Evolutionary conservation across 2,797 vertebrate genomes (phyloP), one percentile per base, ranked within the genome.

Genomic region (Orientallactaga sibirica): DNA sequence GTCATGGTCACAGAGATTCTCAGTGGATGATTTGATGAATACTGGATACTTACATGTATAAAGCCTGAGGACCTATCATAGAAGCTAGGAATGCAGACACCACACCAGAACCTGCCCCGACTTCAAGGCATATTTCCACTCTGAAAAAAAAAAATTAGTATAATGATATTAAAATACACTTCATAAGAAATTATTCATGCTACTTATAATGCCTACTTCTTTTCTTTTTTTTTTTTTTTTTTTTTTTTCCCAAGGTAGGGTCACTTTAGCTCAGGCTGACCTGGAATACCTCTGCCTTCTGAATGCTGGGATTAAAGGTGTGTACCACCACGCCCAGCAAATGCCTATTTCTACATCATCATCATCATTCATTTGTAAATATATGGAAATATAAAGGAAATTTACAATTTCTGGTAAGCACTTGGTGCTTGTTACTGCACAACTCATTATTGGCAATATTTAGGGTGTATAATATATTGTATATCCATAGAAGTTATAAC

Each of bases 71-170:
- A 81, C 99, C 99, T 1, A 99, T 93, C 87, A 99, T 41, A 14
- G 99, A 99, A 2, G 99, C 99, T 78, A 99, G 90, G 88, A 99
- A 99, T 0, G 99, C 96, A 3, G 99, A 99, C 27, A 99, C 98
- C 67, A 99, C 99, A 14, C 99, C 99, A 7, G 99, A 99, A 1
- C 99, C 99, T 16, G 98, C 98, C 89, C 99, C 99, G 70, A 99
- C 99, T 97, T 99, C 99, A 95, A 99, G 94, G 96, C 99, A 99
- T 95, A 99, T 98, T 68, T 97, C 97, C 18, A 98, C 94, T 86
- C 98, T 98, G 14, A 58, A 58, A 82, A 80, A 37, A 76, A 85
- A 48, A 95, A 80, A 37, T 77, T 3, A 83, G 37, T 22, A 82
- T 5, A 86, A 33, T 18, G 61, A 37, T 55, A 88, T 73, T 43